phyloP scores from a whole-genome alignment of 2,888 invertebrate genomes.

The Maniola hyperantus region DNA sequence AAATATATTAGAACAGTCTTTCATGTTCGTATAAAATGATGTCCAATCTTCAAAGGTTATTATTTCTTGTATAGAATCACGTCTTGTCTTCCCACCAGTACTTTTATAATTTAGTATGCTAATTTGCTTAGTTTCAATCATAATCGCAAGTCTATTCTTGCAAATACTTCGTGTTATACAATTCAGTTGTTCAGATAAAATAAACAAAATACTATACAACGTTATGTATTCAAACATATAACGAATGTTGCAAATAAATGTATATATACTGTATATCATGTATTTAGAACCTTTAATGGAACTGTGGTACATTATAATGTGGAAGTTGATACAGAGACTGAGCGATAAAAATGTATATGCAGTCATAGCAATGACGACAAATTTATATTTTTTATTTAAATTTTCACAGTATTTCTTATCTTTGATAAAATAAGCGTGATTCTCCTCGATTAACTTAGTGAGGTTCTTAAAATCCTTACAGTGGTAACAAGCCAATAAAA shows the following conservation, averaged over 20 bases:
- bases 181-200: conserved; percentile 48
- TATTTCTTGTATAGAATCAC: not conserved
- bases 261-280: not conserved
- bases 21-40: conserved; percentile 23
- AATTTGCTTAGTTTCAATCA: conserved; percentile 20
- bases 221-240: conserved; percentile 44
- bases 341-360: not conserved
- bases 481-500: conserved; percentile 9
- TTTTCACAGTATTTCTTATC: conserved; percentile 14
- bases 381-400: conserved; percentile 7
- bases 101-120: not conserved
- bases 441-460: conserved; percentile 6
- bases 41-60: conserved; percentile 24
- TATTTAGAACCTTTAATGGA: not conserved
- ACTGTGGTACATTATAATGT: not conserved
- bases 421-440: conserved; percentile 7
- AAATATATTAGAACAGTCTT: conserved; percentile 24
- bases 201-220: conserved; percentile 41
- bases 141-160: conserved; percentile 5
- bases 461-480: conserved; percentile 10
- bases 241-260: conserved; percentile 23
- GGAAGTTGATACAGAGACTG: not conserved
- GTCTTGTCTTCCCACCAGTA: not conserved
- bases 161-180: conserved; percentile 40
- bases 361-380: not conserved